phyloP scores from a whole-genome alignment of 2,113 vertebrate species.

The Falco punctatus region DNA sequence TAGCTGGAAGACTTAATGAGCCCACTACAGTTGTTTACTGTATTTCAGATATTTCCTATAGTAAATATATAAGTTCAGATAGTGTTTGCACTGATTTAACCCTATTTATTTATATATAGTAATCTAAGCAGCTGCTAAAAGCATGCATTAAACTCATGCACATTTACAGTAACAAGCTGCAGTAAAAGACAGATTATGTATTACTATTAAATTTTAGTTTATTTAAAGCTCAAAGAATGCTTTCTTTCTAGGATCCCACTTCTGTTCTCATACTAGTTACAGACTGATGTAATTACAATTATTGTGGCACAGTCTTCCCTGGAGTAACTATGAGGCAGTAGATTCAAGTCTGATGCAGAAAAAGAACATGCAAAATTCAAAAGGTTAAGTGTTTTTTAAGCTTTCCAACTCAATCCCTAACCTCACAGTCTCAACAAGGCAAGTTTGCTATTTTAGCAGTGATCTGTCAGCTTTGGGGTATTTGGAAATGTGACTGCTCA shows the following conservation, averaged over 20 bases:
- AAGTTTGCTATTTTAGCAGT: not conserved
- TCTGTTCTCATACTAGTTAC: not conserved
- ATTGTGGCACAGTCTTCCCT: not conserved
- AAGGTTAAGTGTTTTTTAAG: not conserved
- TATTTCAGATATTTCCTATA: not conserved
- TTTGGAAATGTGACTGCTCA: not conserved
- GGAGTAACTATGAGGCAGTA: not conserved
- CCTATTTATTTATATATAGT: not conserved
- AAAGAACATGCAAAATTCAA: not conserved
- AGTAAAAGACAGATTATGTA: not conserved
- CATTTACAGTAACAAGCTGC: not conserved
- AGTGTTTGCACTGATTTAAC: not conserved
- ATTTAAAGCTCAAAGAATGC: not conserved
- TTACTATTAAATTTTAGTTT: not conserved
- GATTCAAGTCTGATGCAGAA: not conserved
- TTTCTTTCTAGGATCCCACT: not conserved
- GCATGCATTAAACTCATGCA: not conserved
- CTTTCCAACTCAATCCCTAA: not conserved
- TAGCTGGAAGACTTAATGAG: not conserved
- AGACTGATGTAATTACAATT: not conserved
- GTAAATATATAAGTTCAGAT: not conserved
- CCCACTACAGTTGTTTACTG: not conserved
- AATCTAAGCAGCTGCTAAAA: not conserved
- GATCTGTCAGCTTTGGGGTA: not conserved
- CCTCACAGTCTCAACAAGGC: not conserved